Base-by-base conservation (phyloP, 2,888 invertebrate species). In the Oscheius sp. region DNA sequence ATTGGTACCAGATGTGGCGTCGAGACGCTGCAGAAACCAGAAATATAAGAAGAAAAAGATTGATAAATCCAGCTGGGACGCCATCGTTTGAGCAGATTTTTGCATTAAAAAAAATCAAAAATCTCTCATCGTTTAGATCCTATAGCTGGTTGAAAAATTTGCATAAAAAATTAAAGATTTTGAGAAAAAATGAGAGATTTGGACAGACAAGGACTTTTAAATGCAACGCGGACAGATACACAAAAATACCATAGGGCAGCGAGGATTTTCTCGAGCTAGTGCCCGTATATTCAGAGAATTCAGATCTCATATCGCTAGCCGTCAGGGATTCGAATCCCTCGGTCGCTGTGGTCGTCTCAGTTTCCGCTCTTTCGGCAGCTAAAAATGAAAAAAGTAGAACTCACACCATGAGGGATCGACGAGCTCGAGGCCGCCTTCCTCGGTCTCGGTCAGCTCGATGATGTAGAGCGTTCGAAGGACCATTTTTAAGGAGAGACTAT, bases 351-450 rank as follows among this genome's bases (percentile, higher is more conserved):
- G 76, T 71, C 39, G 74, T 68, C 20, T 63, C 73, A 10, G 73
- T 78, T 39, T 79, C 79, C 5, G 81, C 81, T 23, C 75, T 65
- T 39, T 75, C 79, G n/a, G 77, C 76, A 39, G 76, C 84, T 81
- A 76, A 12, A 82, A 75, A 25, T 8, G 31, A 12, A 61, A 63
- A 70, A 20, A 65, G 55, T 63, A 67, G 37, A 45, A 80, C 85
- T 84, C 81, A 86, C 86, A 81, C 86, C 86, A 86, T 52, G 83
- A 78, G 23, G 84, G 85, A 72, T 86, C 86, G 71, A 86, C 85
- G 70, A 86, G 82, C 75, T 86, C 86, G 48, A 86, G 77, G 53
- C 86, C 86, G 69, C 86, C 86, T 69, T 86, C 84, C 67, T 85
- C 86, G 71, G 84, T 75, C 33, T 86, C 86, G 65, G 77, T 75